Evolutionary conservation across 2,113 vertebrate genomes (phyloP), one percentile per base, ranked within the genome.

Genomic region (Piaya cayana): DNA sequence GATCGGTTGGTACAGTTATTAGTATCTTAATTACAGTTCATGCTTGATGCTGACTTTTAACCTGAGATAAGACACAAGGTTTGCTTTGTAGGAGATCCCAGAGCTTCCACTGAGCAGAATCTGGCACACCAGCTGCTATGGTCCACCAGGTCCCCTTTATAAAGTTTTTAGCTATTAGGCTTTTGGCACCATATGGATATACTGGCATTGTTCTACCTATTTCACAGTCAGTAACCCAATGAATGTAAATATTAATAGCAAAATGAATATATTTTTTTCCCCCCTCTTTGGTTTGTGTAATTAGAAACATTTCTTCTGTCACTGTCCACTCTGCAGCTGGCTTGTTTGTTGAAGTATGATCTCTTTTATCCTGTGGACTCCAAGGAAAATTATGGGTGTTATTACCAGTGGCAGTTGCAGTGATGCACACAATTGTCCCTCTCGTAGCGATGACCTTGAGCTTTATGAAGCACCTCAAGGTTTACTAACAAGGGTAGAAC

Each of bases 381-480:
- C 58, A 55, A 82, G 72, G 77, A 86, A 91, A 96, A 96, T 95
- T 45, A 86, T 36, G 78, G 75, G 36, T 72, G 60, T 84, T 90
- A 68, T 88, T 93, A 55, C 74, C 68, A 62, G 42, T 50, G 68
- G 62, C 82, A 70, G 59, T 82, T 93, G 81, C 7, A 16, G 80
- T 70, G 69, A 79, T 58, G 83, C 68, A 78, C 79, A 52, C 90
- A 92, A 88, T 88, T 92, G 71, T 95, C 68, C 77, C 72, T 93
- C 65, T 93, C 39, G 21, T 47, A 53, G 83, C 82, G 82, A 92
- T 89, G 94, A 96, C 95, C 94, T 97, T 97, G 89, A 92, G 32
- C 95, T 97, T 94, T 92, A 86, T 91, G 58, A 91, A 92, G 84
- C 90, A 95, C 79, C 88, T 97, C 68, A 92, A 86, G 79, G 86